Evolutionary conservation across 2,888 invertebrate species (phyloP), one percentile per base, ranked within the genome.

Genomic region (Papilio demoleus): DNA sequence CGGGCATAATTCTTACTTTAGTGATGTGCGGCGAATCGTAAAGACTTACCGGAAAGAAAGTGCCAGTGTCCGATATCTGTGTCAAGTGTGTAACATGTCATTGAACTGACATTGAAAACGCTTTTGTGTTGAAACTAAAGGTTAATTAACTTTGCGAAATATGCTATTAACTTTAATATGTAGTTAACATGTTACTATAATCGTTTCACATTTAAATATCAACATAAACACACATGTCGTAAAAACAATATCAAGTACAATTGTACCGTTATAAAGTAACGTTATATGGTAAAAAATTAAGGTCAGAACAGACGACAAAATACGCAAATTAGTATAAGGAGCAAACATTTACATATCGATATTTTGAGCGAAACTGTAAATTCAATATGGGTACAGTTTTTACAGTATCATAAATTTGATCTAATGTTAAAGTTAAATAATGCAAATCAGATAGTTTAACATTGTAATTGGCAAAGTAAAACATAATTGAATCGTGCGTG

Each of bases 81-180:
- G 90, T 86, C 90, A 86, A 83, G 80, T 83, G 85, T 85, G 83
- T 85, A 84, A 87, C 86, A 84, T 86, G 91, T 87, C 89, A 85
- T 84, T 89, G 91, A 91, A 90, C 91, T 82, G 70, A 61, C 71
- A 78, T 75, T 80, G 77, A 82, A 83, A 81, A 78, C 74, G 77
- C 75, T 80, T 81, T 76, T 78, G 81, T 82, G 83, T 81, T 86
- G 88, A 82, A 87, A 86, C 78, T 73, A 53, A 19, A 36, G 50
- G 45, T 19, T 59, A 50, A n/a, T 36, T 31, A 67, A 56, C 68
- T 42, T 53, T 61, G 56, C 61, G 9, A 38, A 61, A 58, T 45
- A 38, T 24, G 24, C 14, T 24, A 53, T 53, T 31, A 53, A 9
- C 31, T 53, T 53, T 31, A 31, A 31, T 8, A 4, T 50, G n/a